phyloP scores from a whole-genome alignment of 2,888 invertebrate species.

The Polymixis flavicincta region DNA sequence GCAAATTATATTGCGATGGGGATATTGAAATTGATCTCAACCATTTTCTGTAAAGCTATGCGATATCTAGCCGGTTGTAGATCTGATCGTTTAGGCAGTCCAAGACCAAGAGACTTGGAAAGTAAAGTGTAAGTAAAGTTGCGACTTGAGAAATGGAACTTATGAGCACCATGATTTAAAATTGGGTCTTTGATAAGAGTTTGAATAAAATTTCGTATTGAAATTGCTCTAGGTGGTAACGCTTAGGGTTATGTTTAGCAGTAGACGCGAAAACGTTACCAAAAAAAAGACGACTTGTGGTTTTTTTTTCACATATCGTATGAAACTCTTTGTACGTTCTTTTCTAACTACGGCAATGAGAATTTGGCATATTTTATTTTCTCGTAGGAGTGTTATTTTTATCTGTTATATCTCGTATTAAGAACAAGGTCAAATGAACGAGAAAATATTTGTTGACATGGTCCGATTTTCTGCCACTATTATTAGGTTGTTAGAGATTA shows the following conservation, averaged over 20 bases:
- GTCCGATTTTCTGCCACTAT: conserved; percentile 16
- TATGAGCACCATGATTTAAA: background rate
- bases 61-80: background rate
- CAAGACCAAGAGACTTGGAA: background rate
- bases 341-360: background rate
- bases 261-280: too few species aligned
- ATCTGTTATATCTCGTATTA: conserved; percentile 14
- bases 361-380: background rate
- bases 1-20: conserved; percentile 46
- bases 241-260: too few species aligned
- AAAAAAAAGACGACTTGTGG: background rate
- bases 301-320: background rate
- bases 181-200: background rate
- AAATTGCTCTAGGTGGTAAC: background rate
- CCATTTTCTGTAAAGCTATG: conserved; percentile 7
- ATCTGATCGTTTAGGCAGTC: background rate
- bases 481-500: conserved; percentile 43
- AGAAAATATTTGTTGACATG: conserved; percentile 19
- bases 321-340: background rate
- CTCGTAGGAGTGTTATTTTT: background rate
- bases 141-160: background rate
- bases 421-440: conserved; percentile 9
- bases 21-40: conserved; percentile 35
- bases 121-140: background rate
- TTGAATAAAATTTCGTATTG: background rate